Evolutionary conservation across 2,113 vertebrate species (phyloP).

Genomic region (Ammospiza nelsoni): DNA sequence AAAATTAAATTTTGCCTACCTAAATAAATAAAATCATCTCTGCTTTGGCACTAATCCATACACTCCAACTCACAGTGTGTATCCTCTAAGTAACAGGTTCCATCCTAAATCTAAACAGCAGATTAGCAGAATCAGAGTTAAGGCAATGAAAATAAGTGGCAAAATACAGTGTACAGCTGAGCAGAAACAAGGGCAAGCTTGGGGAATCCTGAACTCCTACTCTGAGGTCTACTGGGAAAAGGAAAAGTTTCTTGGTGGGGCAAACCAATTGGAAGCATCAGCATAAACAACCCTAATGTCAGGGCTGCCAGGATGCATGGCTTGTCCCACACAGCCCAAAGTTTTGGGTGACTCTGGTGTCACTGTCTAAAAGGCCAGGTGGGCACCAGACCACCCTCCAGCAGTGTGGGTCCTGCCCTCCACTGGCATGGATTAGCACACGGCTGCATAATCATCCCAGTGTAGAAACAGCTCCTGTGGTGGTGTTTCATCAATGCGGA

Average conservation of each 20-base stretch:
- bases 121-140: neutral
- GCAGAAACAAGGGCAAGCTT: neutral
- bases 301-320: rapidly evolving
- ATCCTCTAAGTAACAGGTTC: neutral
- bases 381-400: rapidly evolving
- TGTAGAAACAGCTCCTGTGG: neutral
- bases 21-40: neutral
- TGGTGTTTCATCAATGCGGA: neutral
- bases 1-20: neutral
- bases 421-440: rapidly evolving
- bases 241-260: neutral
- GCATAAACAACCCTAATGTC: rapidly evolving
- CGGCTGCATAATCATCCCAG: neutral
- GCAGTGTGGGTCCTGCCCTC: neutral
- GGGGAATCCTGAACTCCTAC: neutral
- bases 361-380: neutral
- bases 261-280: neutral
- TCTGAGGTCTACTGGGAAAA: rapidly evolving
- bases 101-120: neutral
- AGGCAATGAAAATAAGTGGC: neutral
- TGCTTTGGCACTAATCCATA: neutral
- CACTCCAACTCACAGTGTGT: neutral
- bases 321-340: neutral
- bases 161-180: rapidly evolving
- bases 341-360: neutral